phyloP scores from a whole-genome alignment of 2,888 invertebrate genomes.

The Camptogramma bilineatum region DNA sequence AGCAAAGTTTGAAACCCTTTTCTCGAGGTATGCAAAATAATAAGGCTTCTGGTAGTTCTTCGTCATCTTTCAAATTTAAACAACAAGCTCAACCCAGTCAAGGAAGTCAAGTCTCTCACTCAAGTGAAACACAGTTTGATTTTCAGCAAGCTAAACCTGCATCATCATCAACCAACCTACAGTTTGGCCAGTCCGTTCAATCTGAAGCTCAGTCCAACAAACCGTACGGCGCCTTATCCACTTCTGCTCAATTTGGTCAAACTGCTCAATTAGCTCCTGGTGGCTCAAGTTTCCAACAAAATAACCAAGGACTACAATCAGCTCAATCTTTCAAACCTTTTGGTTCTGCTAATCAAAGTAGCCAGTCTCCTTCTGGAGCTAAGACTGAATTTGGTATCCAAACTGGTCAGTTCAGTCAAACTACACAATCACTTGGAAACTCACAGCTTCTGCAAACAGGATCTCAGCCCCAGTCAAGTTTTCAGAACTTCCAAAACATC shows the following conservation, averaged over 20 bases:
- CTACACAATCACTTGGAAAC: constrained; percentile 20
- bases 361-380: constrained; percentile 28
- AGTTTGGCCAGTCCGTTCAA: constrained; percentile 33
- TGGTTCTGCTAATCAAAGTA: constrained; percentile 15
- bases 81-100: constrained; percentile 4
- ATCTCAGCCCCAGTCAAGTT: constrained; percentile 22
- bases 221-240: constrained; percentile 31
- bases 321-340: constrained; percentile 24
- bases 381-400: constrained; percentile 36
- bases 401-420: constrained; percentile 27
- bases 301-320: constrained; percentile 21
- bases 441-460: constrained; percentile 19
- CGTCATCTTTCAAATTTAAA: constrained; percentile 4
- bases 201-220: constrained; percentile 39
- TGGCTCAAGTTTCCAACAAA: constrained; percentile 19
- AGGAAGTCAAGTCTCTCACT: not conserved
- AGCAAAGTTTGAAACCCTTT: constrained; percentile 15
- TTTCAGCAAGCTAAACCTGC: constrained; percentile 33
- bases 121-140: constrained; percentile 29
- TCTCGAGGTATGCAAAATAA: not conserved
- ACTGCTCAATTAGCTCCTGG: constrained; percentile 14
- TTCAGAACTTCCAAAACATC: constrained; percentile 20
- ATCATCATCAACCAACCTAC: constrained; percentile 11
- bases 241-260: constrained; percentile 38
- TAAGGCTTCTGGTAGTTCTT: constrained; percentile 8